phyloP scores from a whole-genome alignment of 2,888 invertebrate genomes.

The Mythimna ferrago region DNA sequence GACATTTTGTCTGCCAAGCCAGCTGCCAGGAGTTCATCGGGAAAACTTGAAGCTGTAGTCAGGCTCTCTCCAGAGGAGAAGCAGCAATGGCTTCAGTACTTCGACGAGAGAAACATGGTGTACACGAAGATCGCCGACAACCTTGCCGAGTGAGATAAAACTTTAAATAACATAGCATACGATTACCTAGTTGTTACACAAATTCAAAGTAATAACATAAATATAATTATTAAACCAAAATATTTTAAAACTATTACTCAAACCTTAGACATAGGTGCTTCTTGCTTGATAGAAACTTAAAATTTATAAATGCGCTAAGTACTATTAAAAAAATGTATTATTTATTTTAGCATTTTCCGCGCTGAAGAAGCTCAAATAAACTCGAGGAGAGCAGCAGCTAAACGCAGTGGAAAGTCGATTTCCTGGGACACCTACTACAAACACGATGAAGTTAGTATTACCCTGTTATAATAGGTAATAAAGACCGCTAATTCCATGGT shows the following conservation, averaged over 20 bases:
- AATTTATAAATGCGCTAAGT: neutral
- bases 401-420: conserved; percentile 75
- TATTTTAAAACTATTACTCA: neutral
- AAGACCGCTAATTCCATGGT: neutral
- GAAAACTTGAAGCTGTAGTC: conserved; percentile 79
- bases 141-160: conserved; percentile 79
- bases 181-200: neutral
- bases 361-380: conserved; percentile 77
- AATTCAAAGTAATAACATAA: neutral
- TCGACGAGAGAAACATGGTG: conserved; percentile 73
- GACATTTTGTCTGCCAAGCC: conserved; percentile 79
- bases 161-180: neutral
- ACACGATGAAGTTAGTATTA: conserved; percentile 75
- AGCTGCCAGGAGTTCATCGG: conserved; percentile 71
- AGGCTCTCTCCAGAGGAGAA: conserved; percentile 80
- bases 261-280: neutral
- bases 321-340: neutral
- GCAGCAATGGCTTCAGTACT: conserved; percentile 79
- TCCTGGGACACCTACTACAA: conserved; percentile 82
- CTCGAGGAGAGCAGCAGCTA: conserved; percentile 67
- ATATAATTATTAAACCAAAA: too few relatives aligned
- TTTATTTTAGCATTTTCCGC: conserved; percentile 77
- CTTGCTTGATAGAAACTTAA: neutral
- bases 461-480: neutral
- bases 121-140: conserved; percentile 80